Conservation (phyloP, 2,113 vertebrate species). For the Eurystomus gularis region DNA sequence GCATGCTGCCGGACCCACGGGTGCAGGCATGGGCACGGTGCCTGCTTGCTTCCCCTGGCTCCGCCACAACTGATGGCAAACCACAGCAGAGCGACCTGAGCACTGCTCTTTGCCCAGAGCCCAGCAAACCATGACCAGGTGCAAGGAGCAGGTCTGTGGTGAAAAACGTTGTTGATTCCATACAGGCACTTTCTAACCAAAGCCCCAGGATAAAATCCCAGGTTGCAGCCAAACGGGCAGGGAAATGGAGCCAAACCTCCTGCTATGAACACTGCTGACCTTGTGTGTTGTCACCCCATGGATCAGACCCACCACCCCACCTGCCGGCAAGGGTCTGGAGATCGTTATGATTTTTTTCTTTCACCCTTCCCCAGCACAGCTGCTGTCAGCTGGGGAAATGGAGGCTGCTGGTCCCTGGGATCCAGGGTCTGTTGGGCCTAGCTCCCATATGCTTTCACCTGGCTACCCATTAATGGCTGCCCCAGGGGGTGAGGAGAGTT, state of each 20-base stretch:
- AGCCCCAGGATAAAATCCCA: background rate
- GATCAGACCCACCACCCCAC: background rate
- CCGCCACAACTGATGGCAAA: rapidly evolving
- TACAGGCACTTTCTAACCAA: background rate
- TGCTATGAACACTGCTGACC: background rate
- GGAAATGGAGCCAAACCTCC: background rate
- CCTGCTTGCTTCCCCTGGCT: rapidly evolving
- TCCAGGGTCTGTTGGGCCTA: background rate
- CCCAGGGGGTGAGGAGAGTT: rapidly evolving
- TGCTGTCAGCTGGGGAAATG: background rate
- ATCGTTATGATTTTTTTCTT: rapidly evolving
- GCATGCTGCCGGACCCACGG: rapidly evolving
- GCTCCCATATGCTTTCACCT: background rate
- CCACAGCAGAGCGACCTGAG: background rate
- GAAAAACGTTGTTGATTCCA: background rate
- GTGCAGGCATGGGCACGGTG: rapidly evolving
- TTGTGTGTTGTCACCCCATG: background rate
- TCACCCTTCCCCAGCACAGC: rapidly evolving
- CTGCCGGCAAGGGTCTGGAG: background rate
- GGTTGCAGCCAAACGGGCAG: background rate
- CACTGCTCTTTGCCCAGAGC: background rate
- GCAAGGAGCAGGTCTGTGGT: background rate
- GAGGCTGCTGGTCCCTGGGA: background rate
- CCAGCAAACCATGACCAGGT: background rate
- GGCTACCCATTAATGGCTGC: background rate